Evolutionary conservation across 2,113 vertebrate genomes (phyloP), one percentile per base, ranked within the genome.

Genomic region (Boleophthalmus pectinirostris): DNA sequence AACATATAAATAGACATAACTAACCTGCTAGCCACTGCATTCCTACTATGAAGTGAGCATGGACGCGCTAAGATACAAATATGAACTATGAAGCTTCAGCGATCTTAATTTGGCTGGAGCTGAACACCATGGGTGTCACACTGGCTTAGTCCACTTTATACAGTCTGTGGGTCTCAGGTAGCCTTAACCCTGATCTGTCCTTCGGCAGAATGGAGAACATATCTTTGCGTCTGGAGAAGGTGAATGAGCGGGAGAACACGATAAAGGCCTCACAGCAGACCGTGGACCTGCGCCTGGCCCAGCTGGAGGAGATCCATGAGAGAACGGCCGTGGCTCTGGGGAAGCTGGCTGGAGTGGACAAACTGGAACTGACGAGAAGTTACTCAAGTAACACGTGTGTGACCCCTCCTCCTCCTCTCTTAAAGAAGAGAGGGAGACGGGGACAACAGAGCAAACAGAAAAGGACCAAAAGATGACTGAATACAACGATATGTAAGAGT

Each of bases 241-340:
- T 99, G 69, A 97, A 98, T 1, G 98, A 99, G 83, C 93, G 97
- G 78, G 97, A 98, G 76, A 95, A 95, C 81, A 97, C 96, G 5
- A 98, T 98, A 96, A 99, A 99, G 85, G 95, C 97, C 0, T 96
- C 98, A 56, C 93, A 99, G 9, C 98, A 99, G 91, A 98, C 96
- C 0, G 96, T 98, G 0, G 98, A 99, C 82, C 94, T 99, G 5
- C 95, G 97, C 0, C 93, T 99, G 24, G 94, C 95, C 29, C 97
- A 98, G 8, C 79, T 99, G 49, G 97, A 99, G 74, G 97, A 99
- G 71, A 88, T 97, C 20, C 95, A 96, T 0, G 91, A 93, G 12
- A 92, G 97, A 10, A 97, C 97, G 95, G 95, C 93, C 9, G 92
- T 86, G 0, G 96, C 97, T 5, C 90, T 99, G 74, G 98, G 98